Evolutionary conservation across 1,140 invertebrate genomes (phyloP).

Genomic region (Magallana gigas): DNA sequence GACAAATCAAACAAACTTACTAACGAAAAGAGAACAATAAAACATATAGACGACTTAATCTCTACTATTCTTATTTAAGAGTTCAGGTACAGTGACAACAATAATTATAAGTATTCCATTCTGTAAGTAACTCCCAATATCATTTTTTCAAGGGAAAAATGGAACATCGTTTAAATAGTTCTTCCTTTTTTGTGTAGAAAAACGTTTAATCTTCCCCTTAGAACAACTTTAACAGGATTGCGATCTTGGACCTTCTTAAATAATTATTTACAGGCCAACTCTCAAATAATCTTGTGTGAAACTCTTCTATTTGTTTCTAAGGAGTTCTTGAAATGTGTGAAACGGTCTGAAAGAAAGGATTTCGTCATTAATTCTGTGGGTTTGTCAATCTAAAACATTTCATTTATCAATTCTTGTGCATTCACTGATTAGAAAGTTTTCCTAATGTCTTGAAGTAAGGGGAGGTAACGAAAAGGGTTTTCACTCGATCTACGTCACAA

Average conservation of each 20-base stretch:
- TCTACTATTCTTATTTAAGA: no score
- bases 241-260: neutral
- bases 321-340: slow-evolving; percentile 18
- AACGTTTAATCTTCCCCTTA: no score
- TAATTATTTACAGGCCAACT: neutral
- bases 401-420: slow-evolving; percentile 15
- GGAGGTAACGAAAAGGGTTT: neutral
- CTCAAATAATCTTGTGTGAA: slow-evolving; percentile 13
- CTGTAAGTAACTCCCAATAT: no score
- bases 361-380: neutral
- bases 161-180: no score
- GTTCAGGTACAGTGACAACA: no score
- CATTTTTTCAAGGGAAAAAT: no score
- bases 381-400: slow-evolving; percentile 21
- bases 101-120: no score
- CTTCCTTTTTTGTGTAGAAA: no score
- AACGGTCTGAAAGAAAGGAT: neutral
- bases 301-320: neutral
- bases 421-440: neutral
- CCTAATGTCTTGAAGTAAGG: neutral
- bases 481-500: neutral
- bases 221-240: no score
- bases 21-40: no score
- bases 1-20: no score
- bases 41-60: no score